Percentiles rank a stretch among this genome's conserved stretches.
These are phyloP conservation scores for Maniola jurtina DNA, from an alignment of 1,140 invertebrate genomes.

Conservation along the genomic window DNA sequence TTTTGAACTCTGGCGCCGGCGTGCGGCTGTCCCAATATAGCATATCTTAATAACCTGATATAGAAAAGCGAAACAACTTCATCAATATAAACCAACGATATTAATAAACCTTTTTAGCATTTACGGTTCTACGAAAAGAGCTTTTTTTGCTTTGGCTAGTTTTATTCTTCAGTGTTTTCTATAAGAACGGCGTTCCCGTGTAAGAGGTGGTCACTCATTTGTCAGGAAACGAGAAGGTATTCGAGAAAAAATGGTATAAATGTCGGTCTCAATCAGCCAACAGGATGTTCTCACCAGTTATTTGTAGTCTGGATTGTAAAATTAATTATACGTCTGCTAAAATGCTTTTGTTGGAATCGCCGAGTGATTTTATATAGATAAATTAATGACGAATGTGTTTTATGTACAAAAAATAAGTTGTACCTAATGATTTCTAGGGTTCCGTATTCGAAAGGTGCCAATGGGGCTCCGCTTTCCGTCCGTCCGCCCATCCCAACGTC, in stretches of 20 bases:
- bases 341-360: constrained; percentile 1
- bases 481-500: too few species aligned
- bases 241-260: constrained; percentile 32
- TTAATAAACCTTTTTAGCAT: constrained; percentile 13
- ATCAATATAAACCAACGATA: constrained; percentile 10
- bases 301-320: constrained; percentile 25
- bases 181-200: constrained; percentile 13
- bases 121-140: constrained; percentile 9
- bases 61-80: constrained; percentile 20
- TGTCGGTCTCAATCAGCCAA: constrained; percentile 23
- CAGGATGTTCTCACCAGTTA: constrained; percentile 30
- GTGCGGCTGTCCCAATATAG: constrained; percentile 30
- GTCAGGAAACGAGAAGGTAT: constrained; percentile 35
- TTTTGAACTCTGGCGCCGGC: constrained; percentile 31
- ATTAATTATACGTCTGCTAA: constrained; percentile 31
- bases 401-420: too few species aligned
- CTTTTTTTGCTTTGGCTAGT: neutral
- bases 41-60: constrained; percentile 38
- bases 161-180: constrained; percentile 8
- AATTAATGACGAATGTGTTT: neutral
- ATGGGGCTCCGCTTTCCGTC: too few species aligned
- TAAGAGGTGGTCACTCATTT: constrained; percentile 35
- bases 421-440: too few species aligned
- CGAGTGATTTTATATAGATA: neutral
- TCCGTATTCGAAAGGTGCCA: too few species aligned